phyloP scores from a whole-genome alignment of 2,113 vertebrate species.

The Rallus limicola region DNA sequence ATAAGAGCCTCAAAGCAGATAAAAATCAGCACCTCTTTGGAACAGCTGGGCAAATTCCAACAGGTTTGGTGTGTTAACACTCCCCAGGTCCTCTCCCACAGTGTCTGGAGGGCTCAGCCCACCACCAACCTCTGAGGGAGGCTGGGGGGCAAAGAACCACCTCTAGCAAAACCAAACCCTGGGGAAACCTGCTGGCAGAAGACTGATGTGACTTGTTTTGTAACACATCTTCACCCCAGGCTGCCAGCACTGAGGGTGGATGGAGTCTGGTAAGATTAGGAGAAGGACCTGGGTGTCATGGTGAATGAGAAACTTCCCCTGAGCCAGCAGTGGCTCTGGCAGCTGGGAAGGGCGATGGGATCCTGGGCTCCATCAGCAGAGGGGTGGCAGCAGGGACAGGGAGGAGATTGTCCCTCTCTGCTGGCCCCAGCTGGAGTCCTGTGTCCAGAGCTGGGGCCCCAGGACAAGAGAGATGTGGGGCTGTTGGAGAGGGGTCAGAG shows the following conservation, averaged over 20 bases:
- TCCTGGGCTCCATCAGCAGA: no score
- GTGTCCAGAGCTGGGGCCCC: no score
- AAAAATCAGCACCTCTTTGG: fast-evolving
- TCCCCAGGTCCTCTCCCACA: neutral
- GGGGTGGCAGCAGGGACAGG: no score
- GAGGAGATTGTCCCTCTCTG: no score
- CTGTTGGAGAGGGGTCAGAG: no score
- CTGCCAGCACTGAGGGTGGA: neutral
- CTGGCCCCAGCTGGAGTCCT: no score
- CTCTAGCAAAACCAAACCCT: fast-evolving
- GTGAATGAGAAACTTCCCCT: no score
- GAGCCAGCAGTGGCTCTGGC: no score
- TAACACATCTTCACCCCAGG: neutral
- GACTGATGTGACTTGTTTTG: neutral
- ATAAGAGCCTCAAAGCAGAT: neutral
- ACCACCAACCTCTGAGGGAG: neutral
- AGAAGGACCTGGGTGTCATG: no score
- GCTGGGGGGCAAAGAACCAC: fast-evolving
- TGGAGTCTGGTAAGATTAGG: neutral
- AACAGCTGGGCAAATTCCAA: fast-evolving
- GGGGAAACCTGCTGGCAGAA: neutral
- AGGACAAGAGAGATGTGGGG: no score
- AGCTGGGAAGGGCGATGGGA: no score
- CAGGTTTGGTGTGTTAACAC: fast-evolving
- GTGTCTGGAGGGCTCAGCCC: neutral